A percentile compares a stretch with the other conserved stretches of the same genome.
phyloP scores from a whole-genome alignment of 64 coral and sea anemone species.

The Porites lutea region DNA sequence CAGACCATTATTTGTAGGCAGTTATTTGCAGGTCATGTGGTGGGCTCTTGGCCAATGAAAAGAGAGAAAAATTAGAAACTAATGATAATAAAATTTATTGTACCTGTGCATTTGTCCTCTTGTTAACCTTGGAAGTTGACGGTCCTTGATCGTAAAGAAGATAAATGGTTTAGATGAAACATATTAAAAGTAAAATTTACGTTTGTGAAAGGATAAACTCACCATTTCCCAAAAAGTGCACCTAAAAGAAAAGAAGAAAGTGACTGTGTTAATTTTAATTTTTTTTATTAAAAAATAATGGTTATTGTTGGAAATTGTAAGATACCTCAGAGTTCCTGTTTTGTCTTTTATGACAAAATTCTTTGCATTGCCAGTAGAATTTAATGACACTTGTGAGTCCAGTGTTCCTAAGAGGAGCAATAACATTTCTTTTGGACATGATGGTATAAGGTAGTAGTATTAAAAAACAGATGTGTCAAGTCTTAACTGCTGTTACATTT shows the following conservation, averaged over 20 bases:
- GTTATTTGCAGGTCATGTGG: too few species aligned
- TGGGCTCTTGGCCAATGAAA: too few species aligned
- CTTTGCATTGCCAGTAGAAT: constrained; percentile 67
- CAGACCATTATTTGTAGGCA: too few species aligned
- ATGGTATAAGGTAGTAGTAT: too few species aligned
- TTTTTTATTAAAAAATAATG: background rate
- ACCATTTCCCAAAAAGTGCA: constrained; percentile 99
- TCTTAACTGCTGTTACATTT: too few species aligned
- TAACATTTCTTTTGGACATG: background rate
- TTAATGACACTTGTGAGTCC: constrained; percentile 72
- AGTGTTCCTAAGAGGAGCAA: constrained; percentile 31
- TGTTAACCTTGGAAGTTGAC: constrained; percentile 80
- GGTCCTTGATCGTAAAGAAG: constrained; percentile 47
- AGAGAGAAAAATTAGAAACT: too few species aligned
- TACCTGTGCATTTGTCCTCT: constrained; percentile 89
- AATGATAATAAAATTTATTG: background rate
- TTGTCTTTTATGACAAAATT: constrained; percentile 81
- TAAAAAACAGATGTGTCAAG: too few species aligned
- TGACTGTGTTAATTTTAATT: background rate
- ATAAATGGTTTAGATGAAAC: background rate
- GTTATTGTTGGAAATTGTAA: background rate
- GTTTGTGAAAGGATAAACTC: background rate
- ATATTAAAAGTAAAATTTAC: background rate
- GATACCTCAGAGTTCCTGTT: constrained; percentile 74
- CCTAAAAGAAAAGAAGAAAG: constrained; percentile 56